Evolutionary conservation across 53 echinoderm and acorn worm genomes (phyloP).

Genomic region (Astropecten irregularis): DNA sequence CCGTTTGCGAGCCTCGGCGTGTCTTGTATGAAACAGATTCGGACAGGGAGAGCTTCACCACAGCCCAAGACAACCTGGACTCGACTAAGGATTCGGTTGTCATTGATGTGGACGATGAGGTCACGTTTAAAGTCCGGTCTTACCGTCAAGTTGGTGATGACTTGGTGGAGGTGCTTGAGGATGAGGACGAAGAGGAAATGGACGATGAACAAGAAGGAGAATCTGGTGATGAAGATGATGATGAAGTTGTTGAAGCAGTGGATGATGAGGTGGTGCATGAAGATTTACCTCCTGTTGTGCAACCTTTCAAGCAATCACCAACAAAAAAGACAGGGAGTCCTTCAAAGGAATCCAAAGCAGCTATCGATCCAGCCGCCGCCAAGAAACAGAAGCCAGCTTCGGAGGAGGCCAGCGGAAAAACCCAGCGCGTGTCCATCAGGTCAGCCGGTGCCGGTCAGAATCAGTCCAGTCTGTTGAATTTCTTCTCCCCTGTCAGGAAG

Average conservation of each 20-base stretch:
- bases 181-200: neutral
- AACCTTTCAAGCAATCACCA: neutral
- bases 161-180: neutral
- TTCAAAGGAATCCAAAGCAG: neutral
- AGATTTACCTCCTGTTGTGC: too few species aligned
- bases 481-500: conserved; percentile 20
- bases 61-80: conserved; percentile 40
- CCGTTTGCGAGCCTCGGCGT: neutral
- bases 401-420: neutral
- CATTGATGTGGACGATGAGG: conserved; percentile 42
- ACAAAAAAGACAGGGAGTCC: neutral
- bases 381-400: neutral
- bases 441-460: neutral
- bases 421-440: conserved; percentile 1
- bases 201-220: neutral
- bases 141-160: neutral
- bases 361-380: conserved; percentile 11
- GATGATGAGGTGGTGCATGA: conserved; percentile 1
- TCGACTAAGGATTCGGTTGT: conserved; percentile 25
- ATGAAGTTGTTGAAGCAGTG: neutral
- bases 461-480: conserved; percentile 38
- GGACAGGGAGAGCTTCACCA: conserved; percentile 34
- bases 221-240: neutral
- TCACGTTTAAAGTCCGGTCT: conserved; percentile 12
- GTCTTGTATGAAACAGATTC: neutral